Base-by-base conservation (phyloP, 2,888 invertebrate species). In the Polymixis flavicincta region DNA sequence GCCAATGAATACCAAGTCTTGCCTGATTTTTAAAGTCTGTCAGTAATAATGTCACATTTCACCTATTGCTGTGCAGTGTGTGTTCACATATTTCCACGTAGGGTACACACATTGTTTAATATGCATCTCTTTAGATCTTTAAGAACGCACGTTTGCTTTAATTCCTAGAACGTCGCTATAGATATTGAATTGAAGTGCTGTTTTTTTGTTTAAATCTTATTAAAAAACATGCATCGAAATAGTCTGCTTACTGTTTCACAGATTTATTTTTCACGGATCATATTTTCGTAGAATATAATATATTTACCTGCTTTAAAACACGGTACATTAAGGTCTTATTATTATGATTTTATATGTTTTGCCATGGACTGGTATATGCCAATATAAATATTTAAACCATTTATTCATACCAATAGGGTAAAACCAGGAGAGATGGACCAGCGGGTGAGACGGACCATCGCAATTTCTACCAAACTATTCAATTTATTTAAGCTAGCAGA, bases 51-150 rank as follows among this genome's bases (percentile, higher is more conserved):
- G 17, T 22, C 17, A 42, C 37, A 42, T 71, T 65, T 65, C 25
- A 25, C n/a, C 48, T 54, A 17, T 45, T 45, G 17, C 9, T 17
- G 14, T 22, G 17, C 22, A 22, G 37, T 59, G 22, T 32, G 11
- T 0, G 9, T 17, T 32, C 22, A 60, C 76, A 76, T 76, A 28
- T 48, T n/a, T 17, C 42, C 76, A 76, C 76, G 76, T 76, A 48
- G 25, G 7, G 3, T 13, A 17, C 17, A 2, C 45, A 6, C 11
- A 6, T 61, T 28, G 67, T 61, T 76, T 68, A 50, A 14, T 11
- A 76, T 68, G 76, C 60, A 76, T 76, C 76, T 76, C 32, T 76
- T 60, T 11, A 48, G 48, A 76, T 76, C 76, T 76, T 2, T 1
- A 0, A 28, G 76, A 68, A 55, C 28, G 76, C 76, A 76, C 76